Base-by-base conservation (phyloP, 2,888 invertebrate genomes). In the Harpalus rubripes region DNA sequence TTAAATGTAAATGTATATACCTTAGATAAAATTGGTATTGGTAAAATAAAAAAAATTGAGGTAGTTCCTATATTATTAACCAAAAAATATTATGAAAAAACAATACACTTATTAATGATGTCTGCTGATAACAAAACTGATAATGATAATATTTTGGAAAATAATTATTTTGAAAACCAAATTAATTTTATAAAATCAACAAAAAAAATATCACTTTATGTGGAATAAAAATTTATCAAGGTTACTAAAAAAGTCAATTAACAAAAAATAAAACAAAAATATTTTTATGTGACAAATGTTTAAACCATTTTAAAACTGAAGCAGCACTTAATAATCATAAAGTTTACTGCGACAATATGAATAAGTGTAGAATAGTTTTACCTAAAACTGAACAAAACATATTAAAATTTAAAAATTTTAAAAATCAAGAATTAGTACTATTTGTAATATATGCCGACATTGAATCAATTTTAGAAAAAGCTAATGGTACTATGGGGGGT, bases 1-100 rank as follows among this genome's bases (percentile, higher is more conserved):
- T 81, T 88, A n/a, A 58, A 74, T 7, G 86, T 88, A 7, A 87
- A 88, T 86, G 81, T 88, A n/a, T 88, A 85, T 68, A 86, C 85
- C 52, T 18, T 86, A 65, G 85, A 87, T 39, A 65, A 81, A 74
- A 85, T 82, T 15, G 52, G 12, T 7, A 15, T 12, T 22, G 5
- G 1, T 7, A 68, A 26, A 22, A 78, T 52, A 58, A 78, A 56
- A 15, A 58, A 12, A 18, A 4, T 16, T 59, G 65, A 56, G 63
- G 52, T 80, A 10, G 74, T 85, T 22, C 85, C 86, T 7, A 8
- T 86, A 10, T 56, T 22, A 72, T 22, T 86, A 59, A 86, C 61
- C 18, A 63, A 79, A 72, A 78, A 78, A 22, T 10, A 52, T 8
- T 78, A 16, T 78, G 56, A 78, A 56, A 52, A 22, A 52, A 18